Percentiles rank a stretch among this genome's conserved stretches.
phyloP scores from a whole-genome alignment of 2,888 invertebrate species.

The Polydrusus pterygomalis region DNA sequence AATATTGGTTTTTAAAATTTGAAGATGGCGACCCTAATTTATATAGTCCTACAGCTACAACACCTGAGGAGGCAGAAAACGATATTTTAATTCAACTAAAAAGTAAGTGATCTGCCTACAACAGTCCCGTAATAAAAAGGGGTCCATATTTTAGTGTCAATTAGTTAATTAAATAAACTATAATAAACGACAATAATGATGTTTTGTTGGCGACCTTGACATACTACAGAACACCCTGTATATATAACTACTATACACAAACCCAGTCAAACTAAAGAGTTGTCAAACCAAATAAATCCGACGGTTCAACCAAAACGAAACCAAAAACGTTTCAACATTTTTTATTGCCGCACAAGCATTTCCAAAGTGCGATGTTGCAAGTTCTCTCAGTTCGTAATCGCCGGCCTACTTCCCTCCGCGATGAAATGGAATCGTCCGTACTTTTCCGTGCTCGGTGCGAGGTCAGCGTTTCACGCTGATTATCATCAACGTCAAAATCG shows the following conservation, averaged over 20 bases:
- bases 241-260: background rate
- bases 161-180: too few species aligned
- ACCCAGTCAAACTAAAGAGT: constrained; percentile 3
- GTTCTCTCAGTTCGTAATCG: constrained; percentile 3
- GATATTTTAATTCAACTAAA: too few species aligned
- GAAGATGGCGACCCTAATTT: too few species aligned
- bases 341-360: constrained; percentile 2
- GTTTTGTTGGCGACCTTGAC: background rate
- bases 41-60: too few species aligned
- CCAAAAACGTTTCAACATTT: constrained; percentile 14
- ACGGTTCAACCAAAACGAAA: background rate
- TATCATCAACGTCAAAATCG: constrained; percentile 23
- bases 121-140: too few species aligned
- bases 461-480: constrained; percentile 21
- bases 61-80: too few species aligned
- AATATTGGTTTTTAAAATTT: too few species aligned
- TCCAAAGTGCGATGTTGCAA: constrained; percentile 22
- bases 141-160: too few species aligned
- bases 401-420: constrained; percentile 21
- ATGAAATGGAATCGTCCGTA: constrained; percentile 25
- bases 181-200: too few species aligned
- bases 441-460: constrained; percentile 23
- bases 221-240: background rate
- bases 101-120: too few species aligned
- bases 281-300: background rate